Percentiles rank a stretch among this genome's conserved stretches.
Evolutionary conservation across 2,888 invertebrate genomes (phyloP).

Genomic region (Drosophila peninsularis): DNA sequence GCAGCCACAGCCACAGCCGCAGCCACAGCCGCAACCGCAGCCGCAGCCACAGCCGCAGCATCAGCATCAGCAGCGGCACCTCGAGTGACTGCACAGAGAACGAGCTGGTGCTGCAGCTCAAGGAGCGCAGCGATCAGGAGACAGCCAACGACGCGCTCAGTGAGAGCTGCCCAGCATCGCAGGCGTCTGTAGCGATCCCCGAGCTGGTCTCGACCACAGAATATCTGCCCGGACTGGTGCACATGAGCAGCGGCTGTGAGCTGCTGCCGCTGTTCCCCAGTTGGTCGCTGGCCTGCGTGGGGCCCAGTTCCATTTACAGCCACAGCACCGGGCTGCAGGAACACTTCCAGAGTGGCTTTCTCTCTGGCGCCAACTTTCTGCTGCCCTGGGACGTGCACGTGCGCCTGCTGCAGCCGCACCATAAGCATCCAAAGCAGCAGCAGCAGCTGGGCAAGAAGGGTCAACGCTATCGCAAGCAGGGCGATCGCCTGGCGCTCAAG

Average conservation of each 20-base stretch:
- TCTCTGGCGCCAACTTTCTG: conserved; percentile 94
- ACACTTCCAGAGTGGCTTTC: conserved; percentile 93
- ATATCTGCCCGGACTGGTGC: conserved; percentile 96
- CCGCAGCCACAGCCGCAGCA: conserved; percentile 18
- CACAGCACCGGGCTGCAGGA: conserved; percentile 94
- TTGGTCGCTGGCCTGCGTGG: conserved; percentile 96
- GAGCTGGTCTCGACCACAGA: conserved; percentile 91
- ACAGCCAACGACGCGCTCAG: neutral
- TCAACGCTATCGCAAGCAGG: conserved; percentile 82
- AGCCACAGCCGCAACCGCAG: conserved; percentile 33
- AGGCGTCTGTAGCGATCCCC: conserved; percentile 86
- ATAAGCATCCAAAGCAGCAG: conserved; percentile 58
- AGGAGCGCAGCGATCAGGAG: conserved; percentile 38
- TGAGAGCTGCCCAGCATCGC: conserved; percentile 2
- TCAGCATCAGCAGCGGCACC: conserved; percentile 41
- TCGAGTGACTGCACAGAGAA: conserved; percentile 61
- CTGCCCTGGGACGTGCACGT: conserved; percentile 97
- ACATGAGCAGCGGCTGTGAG: conserved; percentile 90
- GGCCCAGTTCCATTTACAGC: conserved; percentile 95
- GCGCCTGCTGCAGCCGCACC: conserved; percentile 78
- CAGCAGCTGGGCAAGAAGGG: conserved; percentile 71
- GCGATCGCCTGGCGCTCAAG: conserved; percentile 89
- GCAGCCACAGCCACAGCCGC: conserved; percentile 37
- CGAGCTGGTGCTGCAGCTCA: conserved; percentile 81
- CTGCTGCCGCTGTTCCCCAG: conserved; percentile 94